Evolutionary conservation across 2,113 vertebrate species (phyloP).

Genomic region (Apaloderma vittatum): DNA sequence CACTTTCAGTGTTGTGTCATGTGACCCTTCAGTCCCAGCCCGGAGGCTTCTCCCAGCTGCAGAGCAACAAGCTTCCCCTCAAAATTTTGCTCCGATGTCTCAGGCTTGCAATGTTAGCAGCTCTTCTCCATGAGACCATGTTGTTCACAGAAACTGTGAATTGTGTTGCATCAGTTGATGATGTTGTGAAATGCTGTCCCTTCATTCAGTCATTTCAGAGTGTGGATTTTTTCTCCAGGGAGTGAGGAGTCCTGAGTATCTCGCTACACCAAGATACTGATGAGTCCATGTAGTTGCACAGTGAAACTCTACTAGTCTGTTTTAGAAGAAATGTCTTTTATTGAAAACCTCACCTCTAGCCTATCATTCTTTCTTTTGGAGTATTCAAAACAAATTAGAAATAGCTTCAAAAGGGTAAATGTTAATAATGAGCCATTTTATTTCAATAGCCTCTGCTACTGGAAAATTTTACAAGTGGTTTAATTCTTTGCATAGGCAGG

Average conservation of each 20-base stretch:
- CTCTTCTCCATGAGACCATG: not conserved
- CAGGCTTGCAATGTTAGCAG: not conserved
- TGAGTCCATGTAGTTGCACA: not conserved
- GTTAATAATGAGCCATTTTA: conserved; percentile 3
- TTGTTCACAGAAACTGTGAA: not conserved
- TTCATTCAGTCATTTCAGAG: not conserved
- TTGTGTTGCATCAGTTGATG: not conserved
- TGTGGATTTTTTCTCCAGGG: not conserved
- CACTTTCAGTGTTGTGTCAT: too few species aligned
- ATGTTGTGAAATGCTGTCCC: not conserved
- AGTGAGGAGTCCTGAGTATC: not conserved
- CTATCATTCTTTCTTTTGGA: not conserved
- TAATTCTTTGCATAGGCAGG: not conserved
- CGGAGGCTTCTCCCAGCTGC: too few species aligned
- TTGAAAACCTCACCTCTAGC: not conserved
- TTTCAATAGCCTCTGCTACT: not conserved
- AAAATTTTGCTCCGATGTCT: not conserved
- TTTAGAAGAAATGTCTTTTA: not conserved
- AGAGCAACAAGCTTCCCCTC: not conserved
- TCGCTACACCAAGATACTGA: not conserved
- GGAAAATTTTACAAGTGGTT: not conserved
- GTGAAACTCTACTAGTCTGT: not conserved
- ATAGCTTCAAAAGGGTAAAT: not conserved
- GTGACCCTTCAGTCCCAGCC: too few species aligned
- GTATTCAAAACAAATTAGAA: conserved; percentile 15